Percentiles rank a stretch among this genome's conserved stretches.
phyloP scores from a whole-genome alignment of 2,888 invertebrate species.

The Polyommatus iphigenia region DNA sequence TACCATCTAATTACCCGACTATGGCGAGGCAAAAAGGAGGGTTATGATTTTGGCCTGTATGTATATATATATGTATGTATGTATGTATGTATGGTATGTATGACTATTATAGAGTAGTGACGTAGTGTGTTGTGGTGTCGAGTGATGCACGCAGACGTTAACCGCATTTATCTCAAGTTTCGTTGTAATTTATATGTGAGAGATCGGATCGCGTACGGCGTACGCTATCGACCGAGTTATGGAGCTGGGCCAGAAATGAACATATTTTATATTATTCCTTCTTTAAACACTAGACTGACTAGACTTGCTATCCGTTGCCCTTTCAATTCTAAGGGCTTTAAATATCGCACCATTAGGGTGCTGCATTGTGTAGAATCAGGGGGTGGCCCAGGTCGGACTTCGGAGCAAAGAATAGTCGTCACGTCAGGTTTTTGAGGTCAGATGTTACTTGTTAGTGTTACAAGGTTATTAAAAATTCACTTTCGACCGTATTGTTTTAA shows the following conservation, averaged over 20 bases:
- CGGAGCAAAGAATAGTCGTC: neutral
- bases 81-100: too few species aligned
- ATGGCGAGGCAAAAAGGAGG: too few species aligned
- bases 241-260: neutral
- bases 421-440: neutral
- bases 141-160: slow-evolving; percentile 1
- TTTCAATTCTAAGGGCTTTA: neutral
- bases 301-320: neutral
- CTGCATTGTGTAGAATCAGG: neutral
- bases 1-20: too few species aligned
- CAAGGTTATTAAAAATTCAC: slow-evolving; percentile 20
- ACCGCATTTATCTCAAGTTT: slow-evolving; percentile 17
- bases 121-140: neutral
- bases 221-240: slow-evolving; percentile 4
- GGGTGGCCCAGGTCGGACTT: neutral
- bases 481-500: slow-evolving; percentile 20
- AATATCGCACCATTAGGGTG: neutral
- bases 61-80: too few species aligned
- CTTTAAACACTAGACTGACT: neutral
- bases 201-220: neutral
- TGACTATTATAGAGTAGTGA: neutral
- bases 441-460: slow-evolving; percentile 5
- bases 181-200: slow-evolving; percentile 14
- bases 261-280: neutral
- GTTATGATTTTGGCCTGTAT: too few species aligned